Percentiles rank a stretch among this genome's conserved stretches.
Evolutionary conservation across 2,888 invertebrate genomes (phyloP).

Genomic region (Leptinotarsa juncta): DNA sequence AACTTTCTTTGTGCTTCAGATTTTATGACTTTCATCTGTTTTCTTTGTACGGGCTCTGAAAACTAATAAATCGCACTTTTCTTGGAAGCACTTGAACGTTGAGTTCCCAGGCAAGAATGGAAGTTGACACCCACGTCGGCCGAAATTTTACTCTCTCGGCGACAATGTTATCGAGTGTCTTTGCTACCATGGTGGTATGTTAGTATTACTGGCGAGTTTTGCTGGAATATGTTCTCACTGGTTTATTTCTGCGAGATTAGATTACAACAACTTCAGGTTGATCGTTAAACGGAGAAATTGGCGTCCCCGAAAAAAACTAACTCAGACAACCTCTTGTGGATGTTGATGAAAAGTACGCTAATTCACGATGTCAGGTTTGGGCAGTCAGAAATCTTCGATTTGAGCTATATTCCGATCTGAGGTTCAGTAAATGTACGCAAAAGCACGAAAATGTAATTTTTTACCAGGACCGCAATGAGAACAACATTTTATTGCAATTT

Average conservation of each 20-base stretch:
- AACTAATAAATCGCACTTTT: slow-evolving; percentile 41
- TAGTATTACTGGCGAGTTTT: slow-evolving; percentile 21
- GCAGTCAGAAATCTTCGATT: too few species aligned
- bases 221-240: slow-evolving; percentile 18
- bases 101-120: slow-evolving; percentile 35
- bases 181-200: slow-evolving; percentile 44
- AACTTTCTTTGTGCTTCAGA: slow-evolving; percentile 40
- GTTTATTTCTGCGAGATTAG: slow-evolving; percentile 24
- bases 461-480: too few species aligned
- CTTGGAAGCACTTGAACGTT: slow-evolving; percentile 37
- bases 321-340: not conserved
- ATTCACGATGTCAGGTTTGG: not conserved
- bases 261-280: slow-evolving; percentile 14
- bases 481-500: too few species aligned
- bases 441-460: too few species aligned
- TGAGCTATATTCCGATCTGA: too few species aligned
- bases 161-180: slow-evolving; percentile 49
- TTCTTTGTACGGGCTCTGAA: slow-evolving; percentile 32
- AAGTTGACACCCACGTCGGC: slow-evolving; percentile 35
- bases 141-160: slow-evolving; percentile 42
- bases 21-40: slow-evolving; percentile 46
- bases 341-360: not conserved
- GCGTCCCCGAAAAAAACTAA: not conserved
- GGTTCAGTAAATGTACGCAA: too few species aligned
- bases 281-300: slow-evolving; percentile 1